Conservation (phyloP, 2,113 vertebrate genomes). For the Ifrita kowaldi region DNA sequence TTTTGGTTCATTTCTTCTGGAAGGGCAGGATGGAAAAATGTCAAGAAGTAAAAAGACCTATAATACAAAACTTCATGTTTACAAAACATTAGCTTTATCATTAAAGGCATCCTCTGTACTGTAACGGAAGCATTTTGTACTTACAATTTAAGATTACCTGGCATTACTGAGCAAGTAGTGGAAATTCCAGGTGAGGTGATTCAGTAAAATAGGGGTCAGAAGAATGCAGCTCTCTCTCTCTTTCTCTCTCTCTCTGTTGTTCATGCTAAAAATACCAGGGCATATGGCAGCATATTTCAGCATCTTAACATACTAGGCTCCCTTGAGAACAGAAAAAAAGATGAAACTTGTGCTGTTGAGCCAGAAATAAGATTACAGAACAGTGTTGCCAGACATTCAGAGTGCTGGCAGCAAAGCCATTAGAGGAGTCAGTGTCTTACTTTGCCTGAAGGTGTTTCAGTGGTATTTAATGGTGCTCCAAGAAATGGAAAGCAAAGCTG, state of each 20-base stretch:
- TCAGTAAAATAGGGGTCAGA: slow-evolving; percentile 50
- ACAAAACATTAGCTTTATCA: slow-evolving; percentile 19
- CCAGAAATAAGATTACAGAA: slow-evolving; percentile 49
- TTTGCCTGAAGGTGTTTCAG: slow-evolving; percentile 29
- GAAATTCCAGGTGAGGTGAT: slow-evolving; percentile 61
- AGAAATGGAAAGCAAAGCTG: slow-evolving; percentile 39
- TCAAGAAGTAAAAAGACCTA: slow-evolving; percentile 17
- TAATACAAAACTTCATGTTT: slow-evolving; percentile 27
- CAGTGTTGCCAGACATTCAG: slow-evolving; percentile 19
- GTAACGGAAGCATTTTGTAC: slow-evolving; percentile 55
- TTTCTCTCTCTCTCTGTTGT: background rate
- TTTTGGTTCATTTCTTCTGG: slow-evolving; percentile 66
- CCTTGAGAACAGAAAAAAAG: slow-evolving; percentile 53
- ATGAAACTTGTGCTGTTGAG: slow-evolving; percentile 40
- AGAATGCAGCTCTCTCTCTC: slow-evolving; percentile 12
- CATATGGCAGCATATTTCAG: slow-evolving; percentile 63
- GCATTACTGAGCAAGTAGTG: slow-evolving; percentile 1
- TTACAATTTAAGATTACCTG: slow-evolving; percentile 51
- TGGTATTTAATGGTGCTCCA: background rate
- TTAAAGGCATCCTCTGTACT: slow-evolving; percentile 45
- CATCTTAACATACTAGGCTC: slow-evolving; percentile 44
- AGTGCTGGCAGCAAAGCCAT: slow-evolving; percentile 39
- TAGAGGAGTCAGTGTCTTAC: slow-evolving; percentile 7
- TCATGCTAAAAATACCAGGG: slow-evolving; percentile 59
- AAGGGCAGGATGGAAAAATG: slow-evolving; percentile 55